Conservation (phyloP, 1,140 invertebrate genomes). For the Eulimnadia texana region DNA sequence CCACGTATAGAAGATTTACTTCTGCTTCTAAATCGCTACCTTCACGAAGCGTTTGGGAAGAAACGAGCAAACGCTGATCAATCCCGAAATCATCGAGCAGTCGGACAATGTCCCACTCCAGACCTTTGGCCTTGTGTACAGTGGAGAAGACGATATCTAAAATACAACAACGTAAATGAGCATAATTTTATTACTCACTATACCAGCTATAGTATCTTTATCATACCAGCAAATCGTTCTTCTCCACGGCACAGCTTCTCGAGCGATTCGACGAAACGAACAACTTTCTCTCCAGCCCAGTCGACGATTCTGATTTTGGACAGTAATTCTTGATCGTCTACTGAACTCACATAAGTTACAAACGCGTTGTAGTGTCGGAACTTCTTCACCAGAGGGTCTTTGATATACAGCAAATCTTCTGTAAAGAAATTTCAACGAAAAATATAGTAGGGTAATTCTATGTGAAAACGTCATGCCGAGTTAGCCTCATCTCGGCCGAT, state of each 20-base stretch:
- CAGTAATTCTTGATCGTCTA: constrained; percentile 17
- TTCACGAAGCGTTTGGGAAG: neutral
- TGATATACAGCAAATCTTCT: neutral
- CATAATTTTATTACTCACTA: neutral
- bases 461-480: no score
- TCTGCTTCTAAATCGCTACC: constrained; percentile 9
- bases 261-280: constrained; percentile 3
- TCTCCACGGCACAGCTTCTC: constrained; percentile 9
- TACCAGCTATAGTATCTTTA: no score
- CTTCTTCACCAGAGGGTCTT: neutral
- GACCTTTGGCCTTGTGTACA: constrained; percentile 20
- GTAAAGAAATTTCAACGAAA: neutral
- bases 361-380: neutral
- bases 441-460: no score
- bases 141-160: constrained; percentile 18
- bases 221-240: neutral
- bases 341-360: constrained; percentile 3
- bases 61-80: neutral
- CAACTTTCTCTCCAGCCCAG: constrained; percentile 1
- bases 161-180: neutral
- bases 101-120: constrained; percentile 19
- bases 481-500: no score
- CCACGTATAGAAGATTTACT: constrained; percentile 19
- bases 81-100: constrained; percentile 16
- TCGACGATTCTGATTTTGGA: constrained; percentile 18